These are phyloP conservation scores for Rhinatrema bivittatum DNA, from an alignment of 2,797 vertebrate genomes.

Conservation along the genomic window DNA sequence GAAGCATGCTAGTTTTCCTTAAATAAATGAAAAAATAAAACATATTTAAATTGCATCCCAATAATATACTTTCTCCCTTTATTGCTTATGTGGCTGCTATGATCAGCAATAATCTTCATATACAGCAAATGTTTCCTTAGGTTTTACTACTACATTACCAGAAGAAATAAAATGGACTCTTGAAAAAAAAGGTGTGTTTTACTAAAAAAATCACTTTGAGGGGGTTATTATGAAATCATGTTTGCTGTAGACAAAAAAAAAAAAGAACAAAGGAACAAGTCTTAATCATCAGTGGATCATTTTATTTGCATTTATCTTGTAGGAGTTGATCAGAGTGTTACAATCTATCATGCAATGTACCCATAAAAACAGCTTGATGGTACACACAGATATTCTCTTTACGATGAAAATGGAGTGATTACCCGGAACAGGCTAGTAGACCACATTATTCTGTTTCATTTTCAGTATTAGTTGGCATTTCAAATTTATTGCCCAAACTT, in stretches of 20 bases:
- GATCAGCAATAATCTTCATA: constrained; percentile 1
- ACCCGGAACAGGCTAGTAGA: constrained; percentile 47
- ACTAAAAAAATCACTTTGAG: constrained; percentile 23
- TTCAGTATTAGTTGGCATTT: constrained; percentile 50
- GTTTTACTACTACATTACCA: constrained; percentile 15
- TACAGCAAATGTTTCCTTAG: constrained; percentile 1
- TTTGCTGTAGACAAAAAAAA: constrained; percentile 36
- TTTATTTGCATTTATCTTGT: constrained; percentile 57
- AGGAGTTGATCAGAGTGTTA: constrained; percentile 21
- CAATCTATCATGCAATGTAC: constrained; percentile 45
- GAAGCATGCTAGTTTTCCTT: too few relatives aligned
- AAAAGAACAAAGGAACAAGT: constrained; percentile 51
- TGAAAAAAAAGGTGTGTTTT: neutral
- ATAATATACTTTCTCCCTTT: neutral
- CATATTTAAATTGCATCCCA: too few relatives aligned
- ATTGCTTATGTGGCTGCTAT: neutral
- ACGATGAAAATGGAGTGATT: constrained; percentile 54
- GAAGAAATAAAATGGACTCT: neutral
- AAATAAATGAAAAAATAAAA: too few relatives aligned
- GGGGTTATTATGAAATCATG: constrained; percentile 46
- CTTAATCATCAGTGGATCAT: constrained; percentile 56
- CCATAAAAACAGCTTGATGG: constrained; percentile 48
- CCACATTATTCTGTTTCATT: constrained; percentile 32
- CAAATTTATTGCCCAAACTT: neutral
- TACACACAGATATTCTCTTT: constrained; percentile 44